Conservation (phyloP, 1,140 invertebrate genomes). For the Saccostrea cuccullata region DNA sequence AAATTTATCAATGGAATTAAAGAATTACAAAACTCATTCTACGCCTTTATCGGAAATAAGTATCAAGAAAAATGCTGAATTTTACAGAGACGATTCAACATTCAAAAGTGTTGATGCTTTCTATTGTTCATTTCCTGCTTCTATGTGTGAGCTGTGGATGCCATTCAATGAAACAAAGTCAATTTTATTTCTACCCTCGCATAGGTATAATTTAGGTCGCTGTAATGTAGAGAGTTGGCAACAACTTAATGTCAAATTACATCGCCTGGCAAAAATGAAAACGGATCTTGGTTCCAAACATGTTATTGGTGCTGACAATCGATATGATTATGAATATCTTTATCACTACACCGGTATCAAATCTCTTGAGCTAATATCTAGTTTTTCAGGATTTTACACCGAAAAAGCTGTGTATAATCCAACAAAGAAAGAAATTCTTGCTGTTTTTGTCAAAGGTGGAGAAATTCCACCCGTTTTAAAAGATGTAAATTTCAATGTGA, state of each 20-base stretch:
- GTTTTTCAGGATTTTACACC: constrained; percentile 33
- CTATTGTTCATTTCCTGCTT: constrained; percentile 34
- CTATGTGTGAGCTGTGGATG: constrained; percentile 41
- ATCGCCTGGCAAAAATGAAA: not conserved
- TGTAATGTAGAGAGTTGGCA: constrained; percentile 21
- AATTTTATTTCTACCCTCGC: constrained; percentile 19
- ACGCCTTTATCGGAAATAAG: not conserved
- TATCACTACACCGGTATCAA: constrained; percentile 31
- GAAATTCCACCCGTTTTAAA: not conserved
- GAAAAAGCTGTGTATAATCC: not conserved
- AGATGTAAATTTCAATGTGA: not conserved
- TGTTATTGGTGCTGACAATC: constrained; percentile 28
- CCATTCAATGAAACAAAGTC: constrained; percentile 38
- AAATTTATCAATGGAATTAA: not conserved
- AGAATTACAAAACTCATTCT: not conserved
- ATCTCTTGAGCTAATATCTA: constrained; percentile 15
- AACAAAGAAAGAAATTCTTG: not conserved
- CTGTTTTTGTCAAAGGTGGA: not conserved
- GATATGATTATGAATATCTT: constrained; percentile 41
- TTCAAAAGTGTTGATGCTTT: constrained; percentile 34
- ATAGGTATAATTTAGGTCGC: constrained; percentile 38
- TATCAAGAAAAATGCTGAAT: not conserved
- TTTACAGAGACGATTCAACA: not conserved
- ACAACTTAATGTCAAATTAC: constrained; percentile 4
- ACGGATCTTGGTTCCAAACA: not conserved